These are phyloP conservation scores for Linepithema humile DNA, from an alignment of 1,140 invertebrate genomes.

Conservation along the genomic window DNA sequence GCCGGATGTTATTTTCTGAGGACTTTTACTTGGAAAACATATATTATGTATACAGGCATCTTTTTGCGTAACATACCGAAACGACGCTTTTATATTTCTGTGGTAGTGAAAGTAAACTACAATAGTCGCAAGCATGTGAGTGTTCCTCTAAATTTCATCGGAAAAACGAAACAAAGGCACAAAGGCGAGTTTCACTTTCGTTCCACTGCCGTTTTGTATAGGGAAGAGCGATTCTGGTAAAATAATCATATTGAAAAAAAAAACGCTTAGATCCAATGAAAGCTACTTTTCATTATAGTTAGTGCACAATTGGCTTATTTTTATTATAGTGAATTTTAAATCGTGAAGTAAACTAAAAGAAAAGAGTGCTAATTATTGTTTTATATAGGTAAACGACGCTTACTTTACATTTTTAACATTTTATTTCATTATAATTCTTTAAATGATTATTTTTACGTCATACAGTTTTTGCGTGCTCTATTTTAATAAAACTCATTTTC, in stretches of 20 bases:
- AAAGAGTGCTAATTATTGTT: not conserved
- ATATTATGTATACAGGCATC: constrained; percentile 20
- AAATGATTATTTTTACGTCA: too few species aligned
- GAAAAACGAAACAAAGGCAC: constrained; percentile 79
- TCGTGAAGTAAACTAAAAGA: too few species aligned
- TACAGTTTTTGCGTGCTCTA: too few species aligned
- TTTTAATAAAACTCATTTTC: too few species aligned
- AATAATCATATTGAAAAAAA: constrained; percentile 56
- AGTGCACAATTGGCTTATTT: constrained; percentile 3
- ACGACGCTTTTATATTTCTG: constrained; percentile 82
- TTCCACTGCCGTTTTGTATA: not conserved
- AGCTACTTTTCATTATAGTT: not conserved
- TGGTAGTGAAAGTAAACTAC: constrained; percentile 81
- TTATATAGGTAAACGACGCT: not conserved
- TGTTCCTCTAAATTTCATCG: constrained; percentile 74
- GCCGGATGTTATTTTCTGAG: not conserved
- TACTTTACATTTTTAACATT: not conserved
- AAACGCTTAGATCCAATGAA: constrained; percentile 52
- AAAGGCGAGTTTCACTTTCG: constrained; percentile 80
- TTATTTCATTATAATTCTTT: not conserved
- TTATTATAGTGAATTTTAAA: not conserved
- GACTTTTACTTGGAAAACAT: not conserved
- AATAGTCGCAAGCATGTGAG: constrained; percentile 75
- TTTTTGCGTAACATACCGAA: constrained; percentile 80
- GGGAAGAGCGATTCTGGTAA: constrained; percentile 27